Evolutionary conservation across 2,888 invertebrate species (phyloP), one percentile per base, ranked within the genome.

Genomic region (Rosalia funebris): DNA sequence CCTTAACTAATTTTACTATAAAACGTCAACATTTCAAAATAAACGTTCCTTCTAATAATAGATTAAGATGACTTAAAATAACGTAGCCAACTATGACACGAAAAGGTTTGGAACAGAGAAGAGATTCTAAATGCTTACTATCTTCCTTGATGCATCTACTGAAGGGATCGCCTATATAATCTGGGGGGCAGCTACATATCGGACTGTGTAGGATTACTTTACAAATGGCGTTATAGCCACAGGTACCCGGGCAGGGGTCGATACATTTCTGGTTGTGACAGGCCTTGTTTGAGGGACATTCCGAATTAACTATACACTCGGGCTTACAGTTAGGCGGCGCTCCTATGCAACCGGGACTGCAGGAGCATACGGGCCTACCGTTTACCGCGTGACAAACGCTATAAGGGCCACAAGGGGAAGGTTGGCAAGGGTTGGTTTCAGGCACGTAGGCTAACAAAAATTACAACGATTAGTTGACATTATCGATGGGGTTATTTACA

Each of bases 151-250:
- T 81, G 81, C 92, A 92, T 80, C 88, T 87, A 70, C 86, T 85
- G 75, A 92, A 91, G 14, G 92, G 92, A 84, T 93, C 91, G 50
- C 93, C 93, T 31, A 87, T 84, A 72, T 86, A 90, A 56, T 87
- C 88, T 47, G 82, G 82, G 32, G 87, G 83, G 75, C 92, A 93
- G 77, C 89, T 89, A 81, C 92, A 92, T 72, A 91, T 87, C 1
- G 91, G 92, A 76, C 89, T 91, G 77, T 93, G 93, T 75, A 90
- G 89, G 45, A 91, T 87, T 48, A 91, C 91, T 83, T 88, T 89
- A 77, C 93, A 93, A 72, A 88, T 84, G 34, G 93, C 91, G 75
- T 91, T 89, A 54, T 86, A 83, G 50, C 93, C 92, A 75, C 92
- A 93, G 57, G 89, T 88, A 67, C 90, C 90, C 47, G 87, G 85